Evolutionary conservation across 2,888 invertebrate genomes (phyloP).

Genomic region (Xestia xanthographa): DNA sequence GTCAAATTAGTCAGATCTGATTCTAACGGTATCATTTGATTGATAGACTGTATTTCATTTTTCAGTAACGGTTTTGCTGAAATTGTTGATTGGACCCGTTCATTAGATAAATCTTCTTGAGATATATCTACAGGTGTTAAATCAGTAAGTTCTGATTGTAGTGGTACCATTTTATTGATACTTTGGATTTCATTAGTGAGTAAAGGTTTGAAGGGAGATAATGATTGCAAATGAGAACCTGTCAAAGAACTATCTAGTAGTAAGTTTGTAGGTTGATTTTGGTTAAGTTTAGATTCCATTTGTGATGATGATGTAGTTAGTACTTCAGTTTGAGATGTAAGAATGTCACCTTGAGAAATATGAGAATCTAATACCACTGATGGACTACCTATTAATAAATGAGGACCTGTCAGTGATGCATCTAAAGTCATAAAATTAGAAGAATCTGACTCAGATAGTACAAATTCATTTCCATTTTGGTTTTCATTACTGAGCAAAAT

Average conservation of each 20-base stretch:
- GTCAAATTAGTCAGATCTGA: neutral
- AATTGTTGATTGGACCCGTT: neutral
- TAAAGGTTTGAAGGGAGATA: neutral
- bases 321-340: neutral
- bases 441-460: neutral
- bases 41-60: neutral
- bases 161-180: too few relatives aligned
- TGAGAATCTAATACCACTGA: neutral
- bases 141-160: neutral
- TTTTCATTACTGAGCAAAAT: neutral
- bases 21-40: neutral
- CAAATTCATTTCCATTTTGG: neutral
- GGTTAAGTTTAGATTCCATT: neutral
- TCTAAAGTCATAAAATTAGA: neutral
- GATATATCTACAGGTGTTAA: constrained; percentile 2
- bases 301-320: neutral
- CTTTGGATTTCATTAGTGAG: neutral
- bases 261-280: neutral
- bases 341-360: neutral
- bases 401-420: constrained; percentile 17
- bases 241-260: constrained; percentile 16
- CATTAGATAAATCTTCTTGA: neutral
- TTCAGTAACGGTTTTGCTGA: neutral
- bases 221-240: neutral
- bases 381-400: neutral